Evolutionary conservation across 2,113 vertebrate species (phyloP), one percentile per base, ranked within the genome.

Genomic region (Bagarius yarrelli): DNA sequence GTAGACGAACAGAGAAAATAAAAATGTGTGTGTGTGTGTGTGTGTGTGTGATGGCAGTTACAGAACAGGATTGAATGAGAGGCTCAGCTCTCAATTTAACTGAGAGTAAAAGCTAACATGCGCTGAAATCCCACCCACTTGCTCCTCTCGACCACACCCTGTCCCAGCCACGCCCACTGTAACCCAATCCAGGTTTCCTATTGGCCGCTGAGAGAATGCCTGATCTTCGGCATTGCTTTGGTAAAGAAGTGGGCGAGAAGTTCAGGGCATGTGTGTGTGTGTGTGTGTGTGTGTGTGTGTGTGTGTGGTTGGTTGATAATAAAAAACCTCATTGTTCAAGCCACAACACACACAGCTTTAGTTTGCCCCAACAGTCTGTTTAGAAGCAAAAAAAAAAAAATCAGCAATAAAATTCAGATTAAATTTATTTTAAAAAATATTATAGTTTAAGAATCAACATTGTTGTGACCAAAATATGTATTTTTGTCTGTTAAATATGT

Each of bases 91-190:
- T 87, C 83, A 87, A 88, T 91, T 92, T 92, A 93, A 92, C 89
- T 83, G 76, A 60, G 63, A 76, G 59, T 47, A 67, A 67, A 36
- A 34, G 60, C 23, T 59, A 71, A 76, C 86, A 78, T 86, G 86
- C 74, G 70, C 8, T 18, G 84, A 87, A 76, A 81, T 85, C 59
- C 86, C 86, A 75, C 76, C 87, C 88, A 76, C 80, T 75, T 79
- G 91, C 91, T 92, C 5, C 40, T 92, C 87, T 89, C 83, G 69
- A 88, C 89, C 90, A 92, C 90, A 92, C 90, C 92, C 87, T 91
- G 90, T 89, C 88, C 32, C 27, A 64, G 86, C 87, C 84, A 89
- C 89, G 83, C 92, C 93, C 83, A 74, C 81, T 60, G 66, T 34
- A 56, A 64, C 82, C 74, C 30, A 83, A 86, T 53, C 52, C 40